Evolutionary conservation across 2,888 invertebrate species (phyloP).

Genomic region (Leucania comma): DNA sequence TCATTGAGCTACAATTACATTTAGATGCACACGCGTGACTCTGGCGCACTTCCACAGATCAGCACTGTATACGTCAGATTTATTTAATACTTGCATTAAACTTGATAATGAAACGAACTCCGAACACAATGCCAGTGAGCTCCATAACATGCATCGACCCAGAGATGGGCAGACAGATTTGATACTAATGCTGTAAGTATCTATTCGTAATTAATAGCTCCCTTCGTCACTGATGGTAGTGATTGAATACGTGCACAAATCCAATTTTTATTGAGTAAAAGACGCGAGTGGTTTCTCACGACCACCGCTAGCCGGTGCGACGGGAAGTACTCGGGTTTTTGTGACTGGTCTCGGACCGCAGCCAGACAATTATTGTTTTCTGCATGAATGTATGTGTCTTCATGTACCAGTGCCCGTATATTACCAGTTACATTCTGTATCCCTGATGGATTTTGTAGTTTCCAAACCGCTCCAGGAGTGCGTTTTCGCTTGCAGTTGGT

Average conservation of each 20-base stretch:
- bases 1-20: slow-evolving; percentile 12
- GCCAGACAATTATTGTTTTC: slow-evolving; percentile 23
- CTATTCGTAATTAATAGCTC: slow-evolving; percentile 12
- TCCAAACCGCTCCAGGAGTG: slow-evolving; percentile 2
- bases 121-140: background rate
- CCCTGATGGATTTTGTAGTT: background rate
- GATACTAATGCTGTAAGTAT: background rate
- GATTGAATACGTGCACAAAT: slow-evolving; percentile 13
- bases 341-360: slow-evolving; percentile 19
- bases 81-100: slow-evolving; percentile 9
- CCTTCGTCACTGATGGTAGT: slow-evolving; percentile 5
- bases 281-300: slow-evolving; percentile 36
- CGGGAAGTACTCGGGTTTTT: slow-evolving; percentile 39
- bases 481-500: background rate
- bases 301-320: background rate
- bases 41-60: slow-evolving; percentile 12
- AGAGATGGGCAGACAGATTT: background rate
- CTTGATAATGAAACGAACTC: background rate
- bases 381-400: slow-evolving; percentile 3
- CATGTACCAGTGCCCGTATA: background rate
- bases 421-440: slow-evolving; percentile 8
- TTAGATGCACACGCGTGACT: slow-evolving; percentile 29
- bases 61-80: slow-evolving; percentile 12
- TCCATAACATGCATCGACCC: background rate
- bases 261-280: slow-evolving; percentile 15